Percentiles rank a stretch among this genome's conserved stretches.
phyloP scores from a whole-genome alignment of 2,888 invertebrate genomes.

The Caenorhabditis sinica region DNA sequence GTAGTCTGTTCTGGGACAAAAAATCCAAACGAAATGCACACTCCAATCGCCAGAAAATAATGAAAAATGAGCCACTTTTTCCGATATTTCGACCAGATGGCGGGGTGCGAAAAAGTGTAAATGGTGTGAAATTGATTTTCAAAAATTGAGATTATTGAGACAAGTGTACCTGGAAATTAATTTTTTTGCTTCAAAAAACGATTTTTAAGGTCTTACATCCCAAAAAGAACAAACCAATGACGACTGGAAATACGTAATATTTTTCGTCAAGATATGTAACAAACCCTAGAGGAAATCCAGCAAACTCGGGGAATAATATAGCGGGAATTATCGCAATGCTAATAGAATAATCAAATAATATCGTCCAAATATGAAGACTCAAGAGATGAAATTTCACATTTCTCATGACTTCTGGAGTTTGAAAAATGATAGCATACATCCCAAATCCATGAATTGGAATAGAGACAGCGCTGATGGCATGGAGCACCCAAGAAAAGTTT shows the following conservation, averaged over 20 bases:
- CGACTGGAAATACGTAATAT: neutral
- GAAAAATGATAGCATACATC: neutral
- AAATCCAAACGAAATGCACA: neutral
- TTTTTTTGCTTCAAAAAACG: neutral
- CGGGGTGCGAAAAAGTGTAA: neutral
- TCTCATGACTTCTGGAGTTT: neutral
- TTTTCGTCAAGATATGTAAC: neutral
- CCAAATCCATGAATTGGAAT: neutral
- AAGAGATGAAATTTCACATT: neutral
- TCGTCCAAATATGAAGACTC: neutral
- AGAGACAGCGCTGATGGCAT: neutral
- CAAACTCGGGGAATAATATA: neutral
- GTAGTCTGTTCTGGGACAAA: neutral
- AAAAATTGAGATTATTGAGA: neutral
- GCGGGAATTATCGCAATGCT: neutral
- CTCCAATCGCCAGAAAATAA: neutral
- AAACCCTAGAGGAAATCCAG: neutral
- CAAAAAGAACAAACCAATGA: neutral
- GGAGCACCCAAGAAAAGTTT: neutral
- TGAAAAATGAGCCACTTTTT: neutral
- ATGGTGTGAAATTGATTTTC: slow-evolving; percentile 1
- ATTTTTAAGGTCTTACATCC: neutral
- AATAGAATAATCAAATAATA: neutral
- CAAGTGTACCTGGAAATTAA: neutral
- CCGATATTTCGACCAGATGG: neutral